phyloP scores from a whole-genome alignment of 2,113 vertebrate species.

The Tor tambroides region DNA sequence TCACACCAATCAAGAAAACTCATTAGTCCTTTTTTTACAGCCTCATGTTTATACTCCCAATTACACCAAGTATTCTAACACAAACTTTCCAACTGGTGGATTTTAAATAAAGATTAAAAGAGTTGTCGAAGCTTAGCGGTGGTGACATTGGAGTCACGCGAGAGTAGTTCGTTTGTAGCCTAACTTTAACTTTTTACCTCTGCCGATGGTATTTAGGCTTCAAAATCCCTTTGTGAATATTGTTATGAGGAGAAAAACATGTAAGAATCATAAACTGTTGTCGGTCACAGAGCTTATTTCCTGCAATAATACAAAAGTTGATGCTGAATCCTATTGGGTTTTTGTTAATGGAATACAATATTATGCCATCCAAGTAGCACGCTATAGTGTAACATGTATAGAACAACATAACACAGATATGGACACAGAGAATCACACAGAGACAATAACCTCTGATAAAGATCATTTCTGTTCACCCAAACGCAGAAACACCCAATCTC shows the following conservation, averaged over 20 bases:
- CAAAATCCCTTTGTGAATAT: not conserved
- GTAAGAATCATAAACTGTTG: not conserved
- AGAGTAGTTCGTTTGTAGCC: not conserved
- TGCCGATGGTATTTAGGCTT: not conserved
- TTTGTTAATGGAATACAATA: not conserved
- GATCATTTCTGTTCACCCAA: not conserved
- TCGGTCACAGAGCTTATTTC: not conserved
- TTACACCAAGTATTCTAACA: not conserved
- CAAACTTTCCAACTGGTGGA: not conserved
- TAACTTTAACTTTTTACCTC: not conserved
- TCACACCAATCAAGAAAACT: not conserved
- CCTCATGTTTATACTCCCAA: not conserved
- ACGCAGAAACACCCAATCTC: not conserved
- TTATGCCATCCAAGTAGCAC: not conserved
- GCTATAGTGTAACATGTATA: conserved; percentile 1
- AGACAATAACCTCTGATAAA: not conserved
- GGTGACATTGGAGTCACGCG: not conserved
- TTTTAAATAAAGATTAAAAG: not conserved
- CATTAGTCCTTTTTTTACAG: not conserved
- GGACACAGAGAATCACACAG: not conserved
- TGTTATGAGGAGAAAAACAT: not conserved
- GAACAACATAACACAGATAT: not conserved
- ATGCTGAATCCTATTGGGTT: not conserved
- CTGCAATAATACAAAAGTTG: not conserved
- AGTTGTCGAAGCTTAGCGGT: not conserved